phyloP scores from a whole-genome alignment of 2,113 vertebrate species.

The Ciconia boyciana region DNA sequence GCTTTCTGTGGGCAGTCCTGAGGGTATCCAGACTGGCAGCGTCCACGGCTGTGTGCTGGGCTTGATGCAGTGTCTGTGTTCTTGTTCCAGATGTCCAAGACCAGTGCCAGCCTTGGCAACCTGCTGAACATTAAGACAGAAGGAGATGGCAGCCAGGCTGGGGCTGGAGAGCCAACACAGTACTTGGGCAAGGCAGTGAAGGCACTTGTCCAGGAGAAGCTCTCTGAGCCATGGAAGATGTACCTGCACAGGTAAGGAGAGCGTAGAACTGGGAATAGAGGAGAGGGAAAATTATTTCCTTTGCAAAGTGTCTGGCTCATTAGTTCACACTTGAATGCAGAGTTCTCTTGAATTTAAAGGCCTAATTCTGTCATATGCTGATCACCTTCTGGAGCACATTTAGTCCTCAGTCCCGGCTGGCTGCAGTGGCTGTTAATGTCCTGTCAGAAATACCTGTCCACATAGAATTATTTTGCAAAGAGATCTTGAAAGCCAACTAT shows the following conservation, averaged over 20 bases:
- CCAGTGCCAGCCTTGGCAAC: slow-evolving; percentile 83
- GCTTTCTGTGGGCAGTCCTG: not conserved
- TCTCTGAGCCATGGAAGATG: slow-evolving; percentile 90
- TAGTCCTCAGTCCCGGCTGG: not conserved
- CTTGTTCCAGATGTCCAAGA: slow-evolving; percentile 84
- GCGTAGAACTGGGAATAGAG: not conserved
- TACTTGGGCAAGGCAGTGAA: slow-evolving; percentile 90
- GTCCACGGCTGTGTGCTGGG: not conserved
- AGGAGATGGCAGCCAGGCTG: slow-evolving; percentile 75
- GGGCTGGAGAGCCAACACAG: slow-evolving; percentile 77
- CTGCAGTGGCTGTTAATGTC: not conserved
- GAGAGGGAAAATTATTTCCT: not conserved
- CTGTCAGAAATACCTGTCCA: not conserved
- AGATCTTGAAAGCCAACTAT: not conserved
- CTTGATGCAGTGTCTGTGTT: slow-evolving; percentile 31
- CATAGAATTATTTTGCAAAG: not conserved
- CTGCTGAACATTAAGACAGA: slow-evolving; percentile 88
- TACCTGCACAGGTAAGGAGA: slow-evolving; percentile 90
- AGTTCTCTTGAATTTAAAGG: not conserved
- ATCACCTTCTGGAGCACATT: not conserved
- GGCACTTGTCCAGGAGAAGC: slow-evolving; percentile 83
- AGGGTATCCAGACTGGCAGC: not conserved
- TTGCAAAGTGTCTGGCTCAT: not conserved
- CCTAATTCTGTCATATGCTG: not conserved
- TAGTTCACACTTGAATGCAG: not conserved